Evolutionary conservation across 1,140 invertebrate genomes (phyloP), one percentile per base, ranked within the genome.

Genomic region (Zaprionus vittiger): DNA sequence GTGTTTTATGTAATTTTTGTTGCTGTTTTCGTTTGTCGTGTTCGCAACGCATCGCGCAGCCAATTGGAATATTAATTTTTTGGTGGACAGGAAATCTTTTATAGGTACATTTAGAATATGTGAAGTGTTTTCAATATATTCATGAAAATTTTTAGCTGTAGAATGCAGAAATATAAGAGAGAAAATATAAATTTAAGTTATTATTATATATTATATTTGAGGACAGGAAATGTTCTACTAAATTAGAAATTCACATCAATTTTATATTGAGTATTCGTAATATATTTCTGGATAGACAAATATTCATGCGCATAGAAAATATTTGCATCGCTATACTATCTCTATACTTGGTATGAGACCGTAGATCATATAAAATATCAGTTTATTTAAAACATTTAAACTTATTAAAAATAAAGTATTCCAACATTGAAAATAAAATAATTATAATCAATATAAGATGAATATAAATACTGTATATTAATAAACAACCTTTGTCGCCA

Each of bases 1-100:
- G 28, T 31, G 15, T 59, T 52, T 72, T 41, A 38, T 61, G 22
- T 49, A 62, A 47, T 44, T 62, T 60, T 68, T 60, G 44, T 69
- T 59, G 20, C 54, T 66, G 64, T 66, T 66, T 56, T 66, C 22
- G 62, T 55, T n/a, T 54, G 38, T 28, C 41, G n/a, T 47, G 17
- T 47, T 47, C 41, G 41, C 41, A 47, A 9, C 41, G 41, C 41
- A 24, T 59, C 55, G 41, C 28, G 57, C 44, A 37, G 62, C 17
- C 49, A n/a, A 63, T 69, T 66, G 65, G 22, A 31, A 28, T 59
- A 38, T 52, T 49, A 14, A 17, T 56, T 37, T 28, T 66, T 49
- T 34, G 15, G 56, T 73, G 64, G 15, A 22, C 24, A 34, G 56
- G 20, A 69, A 61, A 69, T 17, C 17, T 17, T 47, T 61, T 15